phyloP scores from a whole-genome alignment of 2,797 vertebrate genomes.

The Cryptoblepharus egeriae region DNA sequence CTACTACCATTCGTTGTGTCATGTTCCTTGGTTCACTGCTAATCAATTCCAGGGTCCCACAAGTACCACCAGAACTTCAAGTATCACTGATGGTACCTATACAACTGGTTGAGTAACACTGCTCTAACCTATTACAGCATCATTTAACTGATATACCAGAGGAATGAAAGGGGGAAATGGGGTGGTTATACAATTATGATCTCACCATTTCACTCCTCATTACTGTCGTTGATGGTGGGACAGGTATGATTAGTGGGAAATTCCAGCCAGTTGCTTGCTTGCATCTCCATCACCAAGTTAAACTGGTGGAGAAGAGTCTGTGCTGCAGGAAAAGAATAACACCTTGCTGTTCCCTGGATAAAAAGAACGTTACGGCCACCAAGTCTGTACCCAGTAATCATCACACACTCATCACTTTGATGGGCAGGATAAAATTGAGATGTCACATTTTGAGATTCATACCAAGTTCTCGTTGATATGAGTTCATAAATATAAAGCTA shows the following conservation, averaged over 20 bases:
- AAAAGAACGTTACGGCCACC: conserved; percentile 35
- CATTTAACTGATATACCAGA: neutral
- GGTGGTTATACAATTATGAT: neutral
- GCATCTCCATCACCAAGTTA: conserved; percentile 43
- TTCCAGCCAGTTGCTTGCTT: conserved; percentile 57
- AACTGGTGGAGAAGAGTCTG: conserved; percentile 56
- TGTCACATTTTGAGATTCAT: conserved; percentile 51
- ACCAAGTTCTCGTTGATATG: conserved; percentile 52
- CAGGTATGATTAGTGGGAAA: conserved; percentile 57
- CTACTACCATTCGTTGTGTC: too few relatives aligned
- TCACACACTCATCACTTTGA: conserved; percentile 35
- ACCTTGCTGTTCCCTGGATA: conserved; percentile 32
- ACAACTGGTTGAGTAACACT: too few relatives aligned
- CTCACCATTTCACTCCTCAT: conserved; percentile 28
- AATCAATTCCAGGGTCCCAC: too few relatives aligned
- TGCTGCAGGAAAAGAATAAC: conserved; percentile 37
- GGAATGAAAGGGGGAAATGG: neutral
- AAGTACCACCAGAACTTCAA: too few relatives aligned
- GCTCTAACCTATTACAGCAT: neutral
- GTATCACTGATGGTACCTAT: too few relatives aligned
- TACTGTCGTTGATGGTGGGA: conserved; percentile 43
- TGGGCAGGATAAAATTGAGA: conserved; percentile 47
- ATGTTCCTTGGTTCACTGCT: too few relatives aligned
- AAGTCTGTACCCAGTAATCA: conserved; percentile 49
- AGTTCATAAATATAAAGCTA: conserved; percentile 58